A percentile compares a stretch with the other conserved stretches of the same genome.
Evolutionary conservation across 2,113 vertebrate species (phyloP).

Genomic region (Nansenia antarctica): DNA sequence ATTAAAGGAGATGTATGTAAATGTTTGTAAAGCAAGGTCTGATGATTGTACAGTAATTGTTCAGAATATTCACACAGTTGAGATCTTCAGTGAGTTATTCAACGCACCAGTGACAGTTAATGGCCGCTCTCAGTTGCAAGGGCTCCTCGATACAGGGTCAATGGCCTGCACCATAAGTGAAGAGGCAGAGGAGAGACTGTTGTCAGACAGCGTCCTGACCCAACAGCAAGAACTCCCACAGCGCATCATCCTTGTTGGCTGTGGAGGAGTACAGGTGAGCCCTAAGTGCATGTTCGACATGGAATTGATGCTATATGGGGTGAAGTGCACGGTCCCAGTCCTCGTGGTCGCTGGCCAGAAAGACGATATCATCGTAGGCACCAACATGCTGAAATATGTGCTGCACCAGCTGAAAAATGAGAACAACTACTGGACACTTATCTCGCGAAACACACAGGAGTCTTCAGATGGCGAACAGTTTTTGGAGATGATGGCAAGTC

Average conservation of each 20-base stretch:
- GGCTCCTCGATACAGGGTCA: constrained; percentile 27
- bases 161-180: constrained; percentile 34
- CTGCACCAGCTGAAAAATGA: constrained; percentile 22
- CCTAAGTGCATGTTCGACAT: constrained; percentile 19
- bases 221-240: neutral
- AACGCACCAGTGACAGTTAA: constrained; percentile 10
- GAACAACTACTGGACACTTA: neutral
- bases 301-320: constrained; percentile 13
- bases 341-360: constrained; percentile 27
- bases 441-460: neutral
- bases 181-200: neutral
- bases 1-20: no score
- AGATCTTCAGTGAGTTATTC: constrained; percentile 13
- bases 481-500: constrained; percentile 10
- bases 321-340: constrained; percentile 18
- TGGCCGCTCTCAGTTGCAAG: neutral
- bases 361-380: constrained; percentile 26
- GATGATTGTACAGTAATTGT: constrained; percentile 1
- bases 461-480: constrained; percentile 4
- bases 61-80: constrained; percentile 19
- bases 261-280: constrained; percentile 23
- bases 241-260: constrained; percentile 19
- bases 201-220: neutral
- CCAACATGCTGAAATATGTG: constrained; percentile 22
- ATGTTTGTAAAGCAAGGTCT: no score